Conservation (phyloP, 2,797 vertebrate genomes). For the Lates japonicus region DNA sequence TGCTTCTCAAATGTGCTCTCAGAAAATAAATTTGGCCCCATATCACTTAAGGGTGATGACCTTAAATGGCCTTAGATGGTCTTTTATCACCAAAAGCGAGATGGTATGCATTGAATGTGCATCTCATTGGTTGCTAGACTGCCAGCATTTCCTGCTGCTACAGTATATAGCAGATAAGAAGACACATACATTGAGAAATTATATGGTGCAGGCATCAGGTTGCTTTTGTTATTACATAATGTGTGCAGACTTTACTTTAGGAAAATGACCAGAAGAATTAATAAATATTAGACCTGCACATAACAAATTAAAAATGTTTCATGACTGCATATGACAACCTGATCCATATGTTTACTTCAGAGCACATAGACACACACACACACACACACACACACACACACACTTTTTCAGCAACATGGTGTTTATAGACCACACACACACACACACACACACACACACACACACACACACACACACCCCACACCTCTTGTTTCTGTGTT, state of each 20-base stretch:
- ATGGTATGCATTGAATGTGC: background rate
- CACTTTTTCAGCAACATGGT: background rate
- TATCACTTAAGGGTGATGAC: no score
- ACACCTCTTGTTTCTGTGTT: conserved; percentile 33
- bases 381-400: background rate
- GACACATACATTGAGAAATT: background rate
- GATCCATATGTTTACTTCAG: background rate
- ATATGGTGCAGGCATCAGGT: background rate
- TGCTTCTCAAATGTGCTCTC: background rate
- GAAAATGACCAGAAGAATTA: background rate
- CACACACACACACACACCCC: conserved; percentile 21
- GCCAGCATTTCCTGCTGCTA: conserved; percentile 16
- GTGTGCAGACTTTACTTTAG: background rate
- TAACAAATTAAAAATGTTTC: background rate
- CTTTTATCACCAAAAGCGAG: background rate
- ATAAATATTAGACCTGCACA: background rate
- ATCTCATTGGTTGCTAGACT: conserved; percentile 8
- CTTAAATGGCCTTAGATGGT: no score
- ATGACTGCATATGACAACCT: background rate
- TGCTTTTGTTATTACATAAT: background rate
- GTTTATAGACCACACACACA: background rate
- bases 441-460: background rate
- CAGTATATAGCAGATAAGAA: conserved; percentile 30
- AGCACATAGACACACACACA: background rate
- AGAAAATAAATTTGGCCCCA: background rate